Conservation (phyloP, 2,888 invertebrate species). For the Achlya flavicornis region DNA sequence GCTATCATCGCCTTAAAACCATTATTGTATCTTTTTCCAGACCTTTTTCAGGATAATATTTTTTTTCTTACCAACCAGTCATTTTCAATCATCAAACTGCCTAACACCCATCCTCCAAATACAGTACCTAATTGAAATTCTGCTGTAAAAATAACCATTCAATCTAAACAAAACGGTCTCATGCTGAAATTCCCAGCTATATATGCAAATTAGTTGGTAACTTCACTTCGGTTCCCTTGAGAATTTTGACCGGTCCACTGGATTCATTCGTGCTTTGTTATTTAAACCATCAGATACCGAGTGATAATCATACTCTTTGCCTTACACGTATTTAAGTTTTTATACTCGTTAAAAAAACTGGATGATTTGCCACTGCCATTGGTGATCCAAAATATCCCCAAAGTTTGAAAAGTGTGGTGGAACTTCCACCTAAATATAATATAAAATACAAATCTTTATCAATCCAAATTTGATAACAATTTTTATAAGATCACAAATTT, state of each 20-base stretch:
- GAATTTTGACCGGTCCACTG: constrained; percentile 42
- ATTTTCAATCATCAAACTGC: background rate
- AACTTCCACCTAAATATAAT: too few relatives aligned
- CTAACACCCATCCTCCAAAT: background rate
- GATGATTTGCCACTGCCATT: too few relatives aligned
- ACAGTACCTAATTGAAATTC: constrained; percentile 5
- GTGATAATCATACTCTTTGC: too few relatives aligned
- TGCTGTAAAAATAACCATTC: constrained; percentile 2
- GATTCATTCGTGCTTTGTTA: constrained; percentile 45
- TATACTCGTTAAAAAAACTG: too few relatives aligned
- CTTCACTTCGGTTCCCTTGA: constrained; percentile 35
- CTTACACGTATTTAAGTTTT: too few relatives aligned
- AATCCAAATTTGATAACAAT: too few relatives aligned
- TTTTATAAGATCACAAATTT: too few relatives aligned
- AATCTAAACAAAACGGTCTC: constrained; percentile 23
- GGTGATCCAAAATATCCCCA: too few relatives aligned
- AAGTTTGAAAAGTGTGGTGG: too few relatives aligned
- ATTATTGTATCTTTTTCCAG: background rate
- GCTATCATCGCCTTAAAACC: background rate
- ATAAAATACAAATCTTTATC: too few relatives aligned
- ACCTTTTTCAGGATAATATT: background rate
- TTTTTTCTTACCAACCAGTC: background rate
- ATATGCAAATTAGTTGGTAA: constrained; percentile 56
- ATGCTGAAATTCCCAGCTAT: constrained; percentile 44
- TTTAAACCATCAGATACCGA: too few relatives aligned